Base-by-base conservation (phyloP, 2,888 invertebrate genomes). In the Coenonympha arcania region DNA sequence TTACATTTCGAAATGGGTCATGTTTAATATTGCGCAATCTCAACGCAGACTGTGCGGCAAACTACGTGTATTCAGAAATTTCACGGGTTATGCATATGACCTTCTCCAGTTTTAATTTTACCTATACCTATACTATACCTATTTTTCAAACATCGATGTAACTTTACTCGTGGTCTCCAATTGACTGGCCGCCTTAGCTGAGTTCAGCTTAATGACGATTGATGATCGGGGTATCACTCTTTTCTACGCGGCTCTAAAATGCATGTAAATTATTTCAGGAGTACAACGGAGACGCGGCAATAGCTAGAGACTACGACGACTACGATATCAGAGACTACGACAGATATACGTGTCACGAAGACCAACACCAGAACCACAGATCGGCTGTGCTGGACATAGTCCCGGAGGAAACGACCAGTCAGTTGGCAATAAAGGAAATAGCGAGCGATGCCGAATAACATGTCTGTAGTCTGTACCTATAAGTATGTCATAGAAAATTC, bases 371-470 rank as follows among this genome's bases (percentile, higher is more conserved):
- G 2, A 45, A 45, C 36, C 46, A 57, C 20, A 63, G 47, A 15
- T n/a, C n/a, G n/a, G 43, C 52, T 6, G 30, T 46, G 9, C 68
- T 82, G 56, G 60, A 66, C 36, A 60, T 70, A 1, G 69, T 85
- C 15, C 60, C 70, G 1, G 84, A 85, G 54, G 83, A 84, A 61
- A 81, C 80, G 26, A 71, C 58, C 55, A 82, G 82, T 58, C 76
- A 83, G 57, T 53, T 82, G 34, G 76, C 72, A 24, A 70, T 77
- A 16, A 79, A 78, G 33, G 79, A 79, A 39, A 52, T 68, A 26
- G 65, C 64, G 49, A 61, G 62, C 56, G 73, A 73, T 11, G 48
- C 48, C 13, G 63, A 55, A 1, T 15, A n/a, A n/a, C n/a, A n/a
- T n/a, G n/a, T n/a, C n/a, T n/a, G n/a, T n/a, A n/a, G n/a, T n/a